Conservation (phyloP, 2,888 invertebrate species). For the Drosophila birchii region DNA sequence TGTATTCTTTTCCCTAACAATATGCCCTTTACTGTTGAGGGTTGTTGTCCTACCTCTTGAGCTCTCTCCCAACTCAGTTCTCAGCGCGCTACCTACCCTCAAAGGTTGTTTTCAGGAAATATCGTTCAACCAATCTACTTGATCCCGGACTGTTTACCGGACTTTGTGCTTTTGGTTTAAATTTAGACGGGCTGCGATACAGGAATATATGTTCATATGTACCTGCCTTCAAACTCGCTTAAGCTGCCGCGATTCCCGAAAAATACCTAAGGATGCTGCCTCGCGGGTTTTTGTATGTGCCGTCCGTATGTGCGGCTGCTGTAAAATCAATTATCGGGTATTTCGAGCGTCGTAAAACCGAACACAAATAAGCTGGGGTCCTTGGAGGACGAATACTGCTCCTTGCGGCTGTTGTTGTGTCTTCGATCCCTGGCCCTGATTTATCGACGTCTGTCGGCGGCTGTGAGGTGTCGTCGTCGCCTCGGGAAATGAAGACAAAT, state of each 20-base stretch:
- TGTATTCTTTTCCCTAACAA: background rate
- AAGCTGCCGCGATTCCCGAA: constrained; percentile 31
- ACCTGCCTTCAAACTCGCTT: constrained; percentile 40
- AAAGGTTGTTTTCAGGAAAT: constrained; percentile 45
- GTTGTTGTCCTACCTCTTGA: constrained; percentile 8
- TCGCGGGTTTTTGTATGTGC: constrained; percentile 17
- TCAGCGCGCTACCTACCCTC: constrained; percentile 44
- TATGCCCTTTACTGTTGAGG: background rate
- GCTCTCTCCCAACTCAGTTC: constrained; percentile 4
- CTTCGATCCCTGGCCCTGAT: constrained; percentile 53
- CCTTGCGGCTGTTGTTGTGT: constrained; percentile 31
- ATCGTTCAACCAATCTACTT: constrained; percentile 44
- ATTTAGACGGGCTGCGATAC: constrained; percentile 26
- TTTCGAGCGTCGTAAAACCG: constrained; percentile 57
- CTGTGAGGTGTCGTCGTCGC: constrained; percentile 37
- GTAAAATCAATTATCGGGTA: constrained; percentile 66
- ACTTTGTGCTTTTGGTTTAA: constrained; percentile 38
- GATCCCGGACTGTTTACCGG: constrained; percentile 54
- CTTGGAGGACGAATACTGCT: constrained; percentile 22
- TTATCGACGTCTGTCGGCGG: constrained; percentile 59
- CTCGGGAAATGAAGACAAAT: constrained; percentile 49
- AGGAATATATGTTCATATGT: constrained; percentile 18
- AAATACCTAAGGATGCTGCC: constrained; percentile 40
- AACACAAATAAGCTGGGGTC: constrained; percentile 59
- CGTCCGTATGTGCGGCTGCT: constrained; percentile 26